A percentile compares a stretch with the other conserved stretches of the same genome.
phyloP scores from a whole-genome alignment of 23 tunicate genomes.

The Phallusia fumigata region DNA sequence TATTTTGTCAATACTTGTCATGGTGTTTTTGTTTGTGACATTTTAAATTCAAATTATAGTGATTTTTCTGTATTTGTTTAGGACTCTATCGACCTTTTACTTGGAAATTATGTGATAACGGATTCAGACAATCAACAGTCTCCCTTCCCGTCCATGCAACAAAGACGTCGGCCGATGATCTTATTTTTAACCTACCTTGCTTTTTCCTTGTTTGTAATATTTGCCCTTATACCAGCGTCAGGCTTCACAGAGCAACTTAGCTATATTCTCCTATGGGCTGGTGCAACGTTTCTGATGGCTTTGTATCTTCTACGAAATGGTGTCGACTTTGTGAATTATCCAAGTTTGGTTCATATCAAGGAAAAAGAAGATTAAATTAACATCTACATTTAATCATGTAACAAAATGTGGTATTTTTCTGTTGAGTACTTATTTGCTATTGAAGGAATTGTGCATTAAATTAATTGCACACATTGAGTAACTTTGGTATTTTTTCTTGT shows the following conservation, averaged over 20 bases:
- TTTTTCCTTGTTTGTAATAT: constrained; percentile 52
- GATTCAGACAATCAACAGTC: constrained; percentile 35
- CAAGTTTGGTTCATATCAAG: not conserved
- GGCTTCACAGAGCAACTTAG: constrained; percentile 62
- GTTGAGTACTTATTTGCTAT: no score
- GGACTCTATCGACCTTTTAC: constrained; percentile 94
- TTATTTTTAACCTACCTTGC: constrained; percentile 38
- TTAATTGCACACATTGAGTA: no score
- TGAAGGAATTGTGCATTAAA: no score
- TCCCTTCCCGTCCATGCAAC: constrained; percentile 64
- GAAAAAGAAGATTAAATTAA: not conserved
- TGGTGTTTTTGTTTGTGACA: no score
- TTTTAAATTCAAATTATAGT: no score
- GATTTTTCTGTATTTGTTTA: constrained; percentile 4
- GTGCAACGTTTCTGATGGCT: constrained; percentile 37
- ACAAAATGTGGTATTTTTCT: no score
- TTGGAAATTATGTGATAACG: constrained; percentile 78
- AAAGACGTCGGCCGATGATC: constrained; percentile 46
- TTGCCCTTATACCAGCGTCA: constrained; percentile 60
- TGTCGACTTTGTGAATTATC: not conserved
- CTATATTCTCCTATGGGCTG: constrained; percentile 56
- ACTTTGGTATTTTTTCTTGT: no score
- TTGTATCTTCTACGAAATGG: constrained; percentile 25
- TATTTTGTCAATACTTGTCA: no score
- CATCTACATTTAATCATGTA: no score